Base-by-base conservation (phyloP, 2,888 invertebrate genomes). In the Harpalus rufipes region DNA sequence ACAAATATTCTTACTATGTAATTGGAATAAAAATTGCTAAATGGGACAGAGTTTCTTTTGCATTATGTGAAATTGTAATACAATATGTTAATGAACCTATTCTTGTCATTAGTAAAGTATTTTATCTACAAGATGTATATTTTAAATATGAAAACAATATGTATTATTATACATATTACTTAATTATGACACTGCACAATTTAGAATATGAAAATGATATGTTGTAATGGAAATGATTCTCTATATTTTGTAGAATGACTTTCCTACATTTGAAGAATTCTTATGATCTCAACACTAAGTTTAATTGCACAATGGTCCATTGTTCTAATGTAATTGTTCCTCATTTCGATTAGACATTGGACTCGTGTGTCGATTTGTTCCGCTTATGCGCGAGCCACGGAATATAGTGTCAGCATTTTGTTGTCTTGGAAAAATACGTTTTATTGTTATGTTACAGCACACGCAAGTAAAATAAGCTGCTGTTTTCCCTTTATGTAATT, bases 401-500 rank as follows among this genome's bases (percentile, higher is more conserved):
- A 63, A 68, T 68, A 68, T 39, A 41, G 68, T 39, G 68, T 68
- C 68, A 68, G 68, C 68, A 68, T 68, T 63, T 63, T 68, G 41
- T 41, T 39, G 68, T 68, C 68, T 68, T 68, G 68, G 68, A 68
- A 68, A 63, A 68, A 68, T 68, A 68, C 14, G n/a, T 68, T 68
- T 68, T 68, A 68, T 68, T 68, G 68, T 68, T 68, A 68, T 68
- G 68, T 68, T 68, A n/a, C 32, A 0, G 39, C 39, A 68, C 2
- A 68, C 41, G 39, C 39, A 68, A 68, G 68, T 68, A 32, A 68
- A 7, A 39, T 68, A 32, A 32, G 68, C 32, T 68, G 32, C 10
- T 68, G 39, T 32, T 68, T 39, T 25, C 39, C 68, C n/a, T 68
- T 68, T 68, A 68, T 68, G 39, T 68, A 68, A 68, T 68, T 68